A percentile compares a stretch with the other conserved stretches of the same genome.
These are phyloP conservation scores for Numenius phaeopus DNA, from an alignment of 2,797 vertebrate species.

Conservation along the genomic window DNA sequence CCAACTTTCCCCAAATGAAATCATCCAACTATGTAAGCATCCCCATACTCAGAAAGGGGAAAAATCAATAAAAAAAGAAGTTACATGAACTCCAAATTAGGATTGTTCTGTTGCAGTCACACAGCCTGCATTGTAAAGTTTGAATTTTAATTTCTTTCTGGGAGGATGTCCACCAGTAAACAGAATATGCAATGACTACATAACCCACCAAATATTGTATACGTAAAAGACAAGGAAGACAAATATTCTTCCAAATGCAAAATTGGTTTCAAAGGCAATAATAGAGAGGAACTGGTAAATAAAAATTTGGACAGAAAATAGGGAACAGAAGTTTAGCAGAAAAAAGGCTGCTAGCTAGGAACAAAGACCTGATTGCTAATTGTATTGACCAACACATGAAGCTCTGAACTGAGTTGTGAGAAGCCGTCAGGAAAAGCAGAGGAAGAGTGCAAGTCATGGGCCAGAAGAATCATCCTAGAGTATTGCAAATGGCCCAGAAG, in stretches of 20 bases:
- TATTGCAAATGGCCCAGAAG: neutral
- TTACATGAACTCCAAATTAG: neutral
- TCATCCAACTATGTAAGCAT: neutral
- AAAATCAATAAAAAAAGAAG: neutral
- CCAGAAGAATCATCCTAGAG: neutral
- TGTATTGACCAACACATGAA: neutral
- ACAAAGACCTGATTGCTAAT: neutral
- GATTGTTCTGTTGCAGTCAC: neutral
- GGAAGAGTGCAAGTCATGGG: neutral
- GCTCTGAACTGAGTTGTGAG: neutral
- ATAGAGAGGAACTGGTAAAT: neutral
- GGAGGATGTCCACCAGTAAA: neutral
- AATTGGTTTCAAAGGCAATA: neutral
- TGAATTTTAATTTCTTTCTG: neutral
- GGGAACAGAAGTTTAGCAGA: neutral
- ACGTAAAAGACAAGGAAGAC: neutral
- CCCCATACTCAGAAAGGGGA: neutral
- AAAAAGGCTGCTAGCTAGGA: neutral
- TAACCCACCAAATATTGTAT: neutral
- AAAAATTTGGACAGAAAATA: neutral
- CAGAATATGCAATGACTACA: neutral
- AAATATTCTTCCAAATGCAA: neutral
- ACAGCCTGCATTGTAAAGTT: neutral
- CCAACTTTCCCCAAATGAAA: neutral
- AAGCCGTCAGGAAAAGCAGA: neutral